Evolutionary conservation across 2,888 invertebrate genomes (phyloP).

Genomic region (Agrilus cyanescens): DNA sequence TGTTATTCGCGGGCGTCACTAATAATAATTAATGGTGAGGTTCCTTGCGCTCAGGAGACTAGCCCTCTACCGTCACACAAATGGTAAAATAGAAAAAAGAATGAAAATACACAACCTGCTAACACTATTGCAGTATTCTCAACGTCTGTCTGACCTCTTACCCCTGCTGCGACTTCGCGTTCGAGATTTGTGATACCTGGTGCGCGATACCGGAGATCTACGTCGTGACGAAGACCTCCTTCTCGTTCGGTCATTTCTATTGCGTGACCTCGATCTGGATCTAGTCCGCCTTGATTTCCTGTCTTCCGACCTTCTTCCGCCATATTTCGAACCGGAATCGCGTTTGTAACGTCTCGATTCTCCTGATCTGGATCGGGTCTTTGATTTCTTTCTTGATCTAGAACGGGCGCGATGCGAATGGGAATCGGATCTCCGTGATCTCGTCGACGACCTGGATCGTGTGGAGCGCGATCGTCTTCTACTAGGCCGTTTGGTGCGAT

Average conservation of each 20-base stretch:
- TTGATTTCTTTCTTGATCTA: constrained; percentile 6
- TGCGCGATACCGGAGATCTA: constrained; percentile 17
- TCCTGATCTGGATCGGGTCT: constrained; percentile 6
- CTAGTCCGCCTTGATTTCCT: constrained; percentile 13
- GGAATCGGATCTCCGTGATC: constrained; percentile 12
- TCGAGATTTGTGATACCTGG: constrained; percentile 16
- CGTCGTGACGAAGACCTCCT: constrained; percentile 16
- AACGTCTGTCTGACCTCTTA: constrained; percentile 25
- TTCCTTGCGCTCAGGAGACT: too few relatives aligned
- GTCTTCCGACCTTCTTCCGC: constrained; percentile 8
- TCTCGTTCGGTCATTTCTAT: constrained; percentile 9
- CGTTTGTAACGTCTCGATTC: not conserved
- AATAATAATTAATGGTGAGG: too few relatives aligned
- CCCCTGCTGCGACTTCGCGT: constrained; percentile 22
- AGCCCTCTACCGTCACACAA: too few relatives aligned
- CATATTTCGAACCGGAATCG: constrained; percentile 2
- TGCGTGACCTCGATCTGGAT: constrained; percentile 14
- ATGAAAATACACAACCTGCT: constrained; percentile 17
- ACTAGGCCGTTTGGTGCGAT: constrained; percentile 6
- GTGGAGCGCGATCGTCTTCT: constrained; percentile 12
- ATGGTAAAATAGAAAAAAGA: not conserved
- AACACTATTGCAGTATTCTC: constrained; percentile 13
- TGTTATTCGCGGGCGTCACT: too few relatives aligned
- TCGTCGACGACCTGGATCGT: constrained; percentile 12
- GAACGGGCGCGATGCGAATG: constrained; percentile 6